phyloP scores from a whole-genome alignment of 1,140 invertebrate species.

The Goniozus legneri region DNA sequence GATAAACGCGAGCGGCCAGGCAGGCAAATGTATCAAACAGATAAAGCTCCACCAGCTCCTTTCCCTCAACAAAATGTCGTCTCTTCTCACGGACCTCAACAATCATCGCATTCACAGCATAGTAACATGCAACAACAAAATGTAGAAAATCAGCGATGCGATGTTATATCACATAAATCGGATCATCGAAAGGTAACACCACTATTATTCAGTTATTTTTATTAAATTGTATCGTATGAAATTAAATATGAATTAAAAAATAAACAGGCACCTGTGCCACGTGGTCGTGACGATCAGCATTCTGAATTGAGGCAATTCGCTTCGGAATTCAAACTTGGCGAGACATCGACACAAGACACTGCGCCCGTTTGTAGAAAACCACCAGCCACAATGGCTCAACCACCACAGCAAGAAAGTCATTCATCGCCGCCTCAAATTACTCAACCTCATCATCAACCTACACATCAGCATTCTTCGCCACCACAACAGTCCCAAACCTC shows the following conservation, averaged over 20 bases:
- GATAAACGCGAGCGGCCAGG: constrained; percentile 49
- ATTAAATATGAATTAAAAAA: not conserved
- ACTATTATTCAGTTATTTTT: not conserved
- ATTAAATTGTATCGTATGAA: not conserved
- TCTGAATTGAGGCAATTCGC: constrained; percentile 60
- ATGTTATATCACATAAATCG: constrained; percentile 37
- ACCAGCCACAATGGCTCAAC: constrained; percentile 36
- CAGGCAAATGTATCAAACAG: constrained; percentile 43
- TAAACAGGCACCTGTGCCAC: constrained; percentile 28
- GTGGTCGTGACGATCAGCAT: constrained; percentile 54
- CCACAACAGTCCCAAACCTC: constrained; percentile 15
- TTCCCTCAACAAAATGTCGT: constrained; percentile 42
- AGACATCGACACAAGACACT: constrained; percentile 40
- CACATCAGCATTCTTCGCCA: constrained; percentile 42
- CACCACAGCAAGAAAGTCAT: constrained; percentile 41
- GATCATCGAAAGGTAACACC: constrained; percentile 43
- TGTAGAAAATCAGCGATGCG: constrained; percentile 39
- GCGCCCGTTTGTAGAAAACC: constrained; percentile 35
- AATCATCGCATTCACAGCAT: constrained; percentile 31
- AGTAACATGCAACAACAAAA: constrained; percentile 38
- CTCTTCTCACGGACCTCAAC: constrained; percentile 40
- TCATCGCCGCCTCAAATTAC: constrained; percentile 23
- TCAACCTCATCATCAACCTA: constrained; percentile 34
- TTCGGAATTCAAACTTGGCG: constrained; percentile 59
- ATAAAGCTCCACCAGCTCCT: constrained; percentile 48